phyloP scores from a whole-genome alignment of 2,113 vertebrate species.

The Scolopax mira region DNA sequence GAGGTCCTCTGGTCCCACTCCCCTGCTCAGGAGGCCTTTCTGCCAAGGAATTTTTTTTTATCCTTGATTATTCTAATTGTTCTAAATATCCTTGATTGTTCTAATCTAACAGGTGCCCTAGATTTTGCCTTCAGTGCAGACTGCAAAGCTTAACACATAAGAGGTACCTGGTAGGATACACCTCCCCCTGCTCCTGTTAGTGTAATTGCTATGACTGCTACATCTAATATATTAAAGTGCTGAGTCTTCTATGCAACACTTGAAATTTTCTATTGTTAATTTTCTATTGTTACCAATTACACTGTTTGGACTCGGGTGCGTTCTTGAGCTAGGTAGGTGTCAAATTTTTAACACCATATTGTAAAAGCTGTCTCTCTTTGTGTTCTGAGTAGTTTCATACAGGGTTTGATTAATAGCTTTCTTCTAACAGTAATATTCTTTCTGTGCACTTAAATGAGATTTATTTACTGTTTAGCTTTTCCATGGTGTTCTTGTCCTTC shows the following conservation, averaged over 20 bases:
- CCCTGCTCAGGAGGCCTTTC: not conserved
- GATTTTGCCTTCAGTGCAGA: not conserved
- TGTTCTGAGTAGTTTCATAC: not conserved
- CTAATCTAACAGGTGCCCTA: not conserved
- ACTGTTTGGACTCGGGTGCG: not conserved
- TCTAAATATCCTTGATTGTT: rapidly evolving
- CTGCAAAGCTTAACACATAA: not conserved
- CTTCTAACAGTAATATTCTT: not conserved
- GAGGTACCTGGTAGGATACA: not conserved
- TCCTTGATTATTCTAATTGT: not conserved
- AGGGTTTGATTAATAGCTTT: not conserved
- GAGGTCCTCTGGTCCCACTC: not conserved
- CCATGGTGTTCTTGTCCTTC: not conserved
- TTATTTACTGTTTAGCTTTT: not conserved
- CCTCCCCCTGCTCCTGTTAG: not conserved
- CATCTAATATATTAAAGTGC: not conserved
- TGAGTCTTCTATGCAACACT: not conserved
- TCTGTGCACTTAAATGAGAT: not conserved
- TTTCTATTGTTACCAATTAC: not conserved
- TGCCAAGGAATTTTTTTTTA: not conserved
- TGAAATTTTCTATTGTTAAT: not conserved
- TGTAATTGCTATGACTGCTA: not conserved
- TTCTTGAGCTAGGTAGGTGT: not conserved
- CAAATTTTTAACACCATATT: not conserved
- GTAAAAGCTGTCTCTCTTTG: not conserved